Evolutionary conservation across 2,113 vertebrate species (phyloP), one percentile per base, ranked within the genome.

Genomic region (Phodopus roborovskii): DNA sequence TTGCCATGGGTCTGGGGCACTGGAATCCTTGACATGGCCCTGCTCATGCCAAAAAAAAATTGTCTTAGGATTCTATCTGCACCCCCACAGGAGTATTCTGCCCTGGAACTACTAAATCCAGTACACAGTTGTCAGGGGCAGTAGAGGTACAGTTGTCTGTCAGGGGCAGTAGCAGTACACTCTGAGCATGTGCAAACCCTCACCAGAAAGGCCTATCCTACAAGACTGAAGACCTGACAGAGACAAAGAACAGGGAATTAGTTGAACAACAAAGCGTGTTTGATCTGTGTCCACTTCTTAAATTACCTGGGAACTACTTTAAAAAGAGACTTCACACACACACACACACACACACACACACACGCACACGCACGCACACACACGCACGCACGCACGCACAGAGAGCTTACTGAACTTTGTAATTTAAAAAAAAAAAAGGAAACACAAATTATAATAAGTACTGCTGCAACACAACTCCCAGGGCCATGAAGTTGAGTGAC

Each of bases 331-430:
- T 95, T 89, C 22, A 79, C 28, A 50, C 58, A 82, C 11, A 30
- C 50, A 45, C 58, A 82, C 11, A 36, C 50, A 39, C 28, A 50
- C 58, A 82, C 11, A 36, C 50, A 39, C 94, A 19, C 39, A 17
- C 78, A 68, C 36, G n/a, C 58, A 82, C 11, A 30, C 50, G 39
- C 28, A 50, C 58, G 78, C 11, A 30, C 50, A 45, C 58, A 82
- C 11, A 36, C 50, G 39, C 28, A 50, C 58, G 78, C 11, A 36
- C 50, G 39, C 94, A 19, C 39, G 22, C 78, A 68, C 36, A 48
- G 74, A 91, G 93, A 82, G 1, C 7, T 92, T 28, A 82, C 83
- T 96, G 91, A 85, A 87, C 82, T 94, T 88, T 48, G 42, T 88
- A 62, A 83, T 73, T n/a, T 26, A n/a, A 50, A 88, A 95, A 85